These are phyloP conservation scores for Montipora cactus DNA, from an alignment of 64 coral and sea anemone genomes.

Conservation along the genomic window DNA sequence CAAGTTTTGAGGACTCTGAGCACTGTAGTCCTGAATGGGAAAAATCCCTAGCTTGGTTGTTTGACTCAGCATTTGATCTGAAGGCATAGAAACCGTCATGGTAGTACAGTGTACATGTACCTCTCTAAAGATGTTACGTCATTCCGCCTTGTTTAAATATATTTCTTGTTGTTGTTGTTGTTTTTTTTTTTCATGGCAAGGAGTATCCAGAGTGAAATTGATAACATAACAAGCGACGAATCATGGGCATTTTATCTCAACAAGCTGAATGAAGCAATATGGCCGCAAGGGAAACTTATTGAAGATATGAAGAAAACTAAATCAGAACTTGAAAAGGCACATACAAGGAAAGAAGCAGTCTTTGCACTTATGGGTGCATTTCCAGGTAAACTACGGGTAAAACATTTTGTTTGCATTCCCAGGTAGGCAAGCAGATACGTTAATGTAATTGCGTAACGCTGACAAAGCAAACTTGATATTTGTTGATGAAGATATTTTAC, in stretches of 20 bases:
- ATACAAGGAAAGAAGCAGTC: conserved; percentile 57
- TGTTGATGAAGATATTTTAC: too few species aligned
- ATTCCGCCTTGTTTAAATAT: background rate
- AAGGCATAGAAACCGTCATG: too few species aligned
- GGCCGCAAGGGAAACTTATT: conserved; percentile 26
- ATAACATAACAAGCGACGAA: conserved; percentile 55
- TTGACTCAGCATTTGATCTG: too few species aligned
- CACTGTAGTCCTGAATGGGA: too few species aligned
- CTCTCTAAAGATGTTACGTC: too few species aligned
- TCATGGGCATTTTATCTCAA: conserved; percentile 50
- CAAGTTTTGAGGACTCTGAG: too few species aligned
- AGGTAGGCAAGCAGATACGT: too few species aligned
- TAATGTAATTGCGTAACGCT: background rate
- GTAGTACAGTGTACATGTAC: too few species aligned
- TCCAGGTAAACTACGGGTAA: conserved; percentile 32
- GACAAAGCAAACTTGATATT: too few species aligned
- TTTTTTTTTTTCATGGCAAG: conserved; percentile 21
- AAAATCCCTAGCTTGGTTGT: too few species aligned
- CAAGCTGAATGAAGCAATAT: conserved; percentile 49
- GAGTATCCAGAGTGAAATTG: conserved; percentile 51
- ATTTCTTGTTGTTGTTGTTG: background rate
- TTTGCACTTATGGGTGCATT: conserved; percentile 66
- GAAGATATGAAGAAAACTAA: conserved; percentile 16
- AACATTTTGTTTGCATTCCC: background rate
- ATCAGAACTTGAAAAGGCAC: conserved; percentile 59